These are phyloP conservation scores for Odontamblyopus lacepedii DNA, from an alignment of 2,797 vertebrate species.

Conservation along the genomic window DNA sequence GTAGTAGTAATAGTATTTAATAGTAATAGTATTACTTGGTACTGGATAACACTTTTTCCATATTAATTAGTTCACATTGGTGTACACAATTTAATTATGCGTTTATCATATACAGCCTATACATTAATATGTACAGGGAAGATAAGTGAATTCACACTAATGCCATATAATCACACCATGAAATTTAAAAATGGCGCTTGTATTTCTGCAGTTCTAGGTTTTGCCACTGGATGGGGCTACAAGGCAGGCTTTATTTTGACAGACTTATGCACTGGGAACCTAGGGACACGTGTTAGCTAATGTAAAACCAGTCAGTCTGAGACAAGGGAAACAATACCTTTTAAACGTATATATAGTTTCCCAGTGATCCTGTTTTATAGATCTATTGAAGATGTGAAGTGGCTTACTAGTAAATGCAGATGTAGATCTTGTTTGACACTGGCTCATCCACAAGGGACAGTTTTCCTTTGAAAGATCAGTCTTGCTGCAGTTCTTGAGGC, in stretches of 20 bases:
- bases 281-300: slow-evolving; percentile 25
- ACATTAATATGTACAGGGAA: too few species aligned
- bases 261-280: not conserved
- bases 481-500: slow-evolving; percentile 39
- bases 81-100: too few species aligned
- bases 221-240: slow-evolving; percentile 56
- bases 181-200: not conserved
- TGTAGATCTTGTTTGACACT: slow-evolving; percentile 17
- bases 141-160: too few species aligned
- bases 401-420: not conserved
- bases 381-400: not conserved
- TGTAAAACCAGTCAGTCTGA: slow-evolving; percentile 24
- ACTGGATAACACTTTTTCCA: too few species aligned
- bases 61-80: too few species aligned
- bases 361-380: not conserved
- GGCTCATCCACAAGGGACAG: slow-evolving; percentile 26
- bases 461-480: slow-evolving; percentile 48
- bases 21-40: too few species aligned
- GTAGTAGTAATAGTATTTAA: too few species aligned
- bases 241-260: slow-evolving; percentile 18
- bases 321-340: not conserved
- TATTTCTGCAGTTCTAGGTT: not conserved
- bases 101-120: too few species aligned
- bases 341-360: not conserved
- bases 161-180: not conserved